Conservation (phyloP, 2,888 invertebrate genomes). For the Bombylius major region DNA sequence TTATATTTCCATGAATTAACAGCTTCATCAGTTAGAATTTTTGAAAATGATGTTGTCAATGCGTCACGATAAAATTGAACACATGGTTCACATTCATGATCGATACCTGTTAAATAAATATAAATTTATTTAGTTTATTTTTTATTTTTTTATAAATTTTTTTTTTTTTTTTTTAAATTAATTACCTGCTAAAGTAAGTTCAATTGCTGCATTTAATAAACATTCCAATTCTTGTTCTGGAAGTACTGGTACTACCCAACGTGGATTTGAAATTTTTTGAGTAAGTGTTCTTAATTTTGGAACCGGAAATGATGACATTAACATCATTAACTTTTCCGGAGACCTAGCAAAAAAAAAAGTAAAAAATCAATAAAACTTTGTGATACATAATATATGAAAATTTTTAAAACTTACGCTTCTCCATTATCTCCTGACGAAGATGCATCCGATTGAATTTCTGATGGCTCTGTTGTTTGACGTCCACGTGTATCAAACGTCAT, state of each 20-base stretch:
- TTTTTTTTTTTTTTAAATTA: conserved; percentile 1
- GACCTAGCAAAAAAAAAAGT: conserved; percentile 19
- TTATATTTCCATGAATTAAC: conserved; percentile 96
- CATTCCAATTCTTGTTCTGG: conserved; percentile 93
- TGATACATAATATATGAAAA: not conserved
- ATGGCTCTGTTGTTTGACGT: conserved; percentile 21
- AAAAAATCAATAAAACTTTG: no score
- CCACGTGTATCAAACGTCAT: conserved; percentile 37
- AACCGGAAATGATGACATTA: conserved; percentile 57
- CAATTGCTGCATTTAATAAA: conserved; percentile 77
- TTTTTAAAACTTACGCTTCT: conserved; percentile 12
- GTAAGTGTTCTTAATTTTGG: conserved; percentile 78
- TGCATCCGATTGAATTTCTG: conserved; percentile 17
- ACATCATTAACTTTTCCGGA: conserved; percentile 32
- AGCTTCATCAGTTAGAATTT: conserved; percentile 94
- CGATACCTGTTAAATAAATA: conserved; percentile 51
- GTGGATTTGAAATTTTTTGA: conserved; percentile 89
- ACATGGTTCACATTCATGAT: conserved; percentile 78
- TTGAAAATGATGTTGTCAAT: conserved; percentile 85
- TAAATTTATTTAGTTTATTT: not conserved
- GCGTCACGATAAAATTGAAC: conserved; percentile 92
- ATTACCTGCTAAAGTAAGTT: conserved; percentile 68
- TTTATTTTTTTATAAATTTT: not conserved
- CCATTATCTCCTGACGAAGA: conserved; percentile 15
- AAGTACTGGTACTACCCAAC: conserved; percentile 95